These are phyloP conservation scores for Phasianus colchicus DNA, from an alignment of 2,113 vertebrate genomes.

Conservation along the genomic window DNA sequence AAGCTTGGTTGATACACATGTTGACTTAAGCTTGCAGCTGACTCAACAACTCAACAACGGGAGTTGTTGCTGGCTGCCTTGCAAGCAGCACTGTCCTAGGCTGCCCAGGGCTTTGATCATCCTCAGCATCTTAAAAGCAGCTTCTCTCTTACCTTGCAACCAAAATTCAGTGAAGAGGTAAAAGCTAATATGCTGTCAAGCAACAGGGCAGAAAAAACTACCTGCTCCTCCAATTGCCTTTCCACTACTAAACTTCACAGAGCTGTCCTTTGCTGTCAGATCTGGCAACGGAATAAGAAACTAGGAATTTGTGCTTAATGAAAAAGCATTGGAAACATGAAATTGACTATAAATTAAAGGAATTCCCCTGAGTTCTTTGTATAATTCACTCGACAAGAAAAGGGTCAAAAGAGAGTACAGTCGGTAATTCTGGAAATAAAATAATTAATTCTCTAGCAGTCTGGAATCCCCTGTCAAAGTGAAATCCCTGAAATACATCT, in stretches of 20 bases:
- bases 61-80: background rate
- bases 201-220: background rate
- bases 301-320: background rate
- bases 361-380: background rate
- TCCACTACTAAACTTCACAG: background rate
- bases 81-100: background rate
- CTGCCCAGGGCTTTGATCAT: background rate
- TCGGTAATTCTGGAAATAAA: background rate
- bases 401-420: background rate
- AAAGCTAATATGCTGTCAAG: background rate
- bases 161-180: background rate
- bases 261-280: background rate
- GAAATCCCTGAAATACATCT: background rate
- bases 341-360: background rate
- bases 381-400: background rate
- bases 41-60: rapidly evolving
- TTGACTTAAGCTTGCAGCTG: background rate
- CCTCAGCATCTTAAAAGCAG: background rate
- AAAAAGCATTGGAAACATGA: background rate
- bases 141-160: background rate
- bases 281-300: background rate
- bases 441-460: background rate
- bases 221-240: background rate
- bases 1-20: background rate
- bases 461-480: background rate